Evolutionary conservation across 2,888 invertebrate genomes (phyloP).

Genomic region (Argyresthia albistria): DNA sequence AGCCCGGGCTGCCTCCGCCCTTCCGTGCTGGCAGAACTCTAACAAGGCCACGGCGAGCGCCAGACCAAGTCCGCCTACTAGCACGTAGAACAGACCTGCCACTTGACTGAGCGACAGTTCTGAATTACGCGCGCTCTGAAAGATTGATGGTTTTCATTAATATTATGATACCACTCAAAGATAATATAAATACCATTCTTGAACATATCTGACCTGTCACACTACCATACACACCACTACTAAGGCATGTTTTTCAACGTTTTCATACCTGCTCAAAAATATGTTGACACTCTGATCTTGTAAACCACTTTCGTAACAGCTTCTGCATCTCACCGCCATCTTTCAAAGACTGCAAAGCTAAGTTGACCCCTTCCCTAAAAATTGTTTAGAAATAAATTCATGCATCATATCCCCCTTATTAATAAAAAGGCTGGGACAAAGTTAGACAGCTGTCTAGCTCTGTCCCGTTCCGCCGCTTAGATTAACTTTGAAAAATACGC

Average conservation of each 20-base stretch:
- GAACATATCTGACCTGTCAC: no score
- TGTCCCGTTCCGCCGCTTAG: no score
- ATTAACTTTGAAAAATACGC: no score
- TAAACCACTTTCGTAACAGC: constrained; percentile 93
- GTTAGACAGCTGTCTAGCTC: constrained; percentile 8
- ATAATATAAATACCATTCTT: no score
- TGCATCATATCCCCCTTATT: background rate
- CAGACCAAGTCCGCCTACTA: constrained; percentile 92
- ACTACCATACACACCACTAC: no score
- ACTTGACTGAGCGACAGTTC: constrained; percentile 97
- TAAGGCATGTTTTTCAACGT: background rate
- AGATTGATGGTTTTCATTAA: background rate
- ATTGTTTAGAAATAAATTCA: constrained; percentile 14
- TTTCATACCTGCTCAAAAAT: constrained; percentile 24
- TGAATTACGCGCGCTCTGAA: constrained; percentile 42
- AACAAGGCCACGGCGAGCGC: constrained; percentile 93
- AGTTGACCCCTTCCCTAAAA: constrained; percentile 91
- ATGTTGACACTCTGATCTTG: constrained; percentile 30
- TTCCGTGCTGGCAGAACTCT: constrained; percentile 96
- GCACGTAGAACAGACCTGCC: constrained; percentile 99
- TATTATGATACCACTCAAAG: background rate
- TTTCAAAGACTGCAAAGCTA: constrained; percentile 90
- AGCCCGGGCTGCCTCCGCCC: constrained; percentile 82
- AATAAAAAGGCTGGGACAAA: background rate
- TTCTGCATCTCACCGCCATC: constrained; percentile 94